phyloP scores from a whole-genome alignment of 2,888 invertebrate species.

The Latrodectus hesperus region DNA sequence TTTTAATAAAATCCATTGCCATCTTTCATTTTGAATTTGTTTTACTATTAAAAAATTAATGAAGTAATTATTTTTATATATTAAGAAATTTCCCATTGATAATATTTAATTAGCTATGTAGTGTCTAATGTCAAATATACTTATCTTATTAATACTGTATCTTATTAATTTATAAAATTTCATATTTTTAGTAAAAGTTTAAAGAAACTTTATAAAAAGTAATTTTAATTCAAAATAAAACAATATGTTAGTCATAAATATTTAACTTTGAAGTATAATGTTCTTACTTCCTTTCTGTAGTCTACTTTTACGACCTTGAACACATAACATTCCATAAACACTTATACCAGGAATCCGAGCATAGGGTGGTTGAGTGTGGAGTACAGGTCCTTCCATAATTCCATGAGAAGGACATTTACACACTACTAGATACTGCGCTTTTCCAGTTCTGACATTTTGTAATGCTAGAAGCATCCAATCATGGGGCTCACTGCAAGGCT shows the following conservation, averaged over 20 bases:
- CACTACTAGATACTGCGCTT: conserved; percentile 93
- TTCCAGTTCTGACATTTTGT: conserved; percentile 93
- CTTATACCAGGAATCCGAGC: conserved; percentile 94
- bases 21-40: too few species aligned
- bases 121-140: too few species aligned
- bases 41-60: too few species aligned
- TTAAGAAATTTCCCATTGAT: too few species aligned
- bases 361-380: conserved; percentile 93
- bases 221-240: too few species aligned
- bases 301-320: conserved; percentile 68
- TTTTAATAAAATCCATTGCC: neutral
- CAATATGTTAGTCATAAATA: neutral
- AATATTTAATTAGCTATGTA: neutral
- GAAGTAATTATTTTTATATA: too few species aligned
- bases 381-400: conserved; percentile 93
- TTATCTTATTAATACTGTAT: too few species aligned
- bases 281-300: conserved; percentile 60
- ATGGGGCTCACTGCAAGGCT: conserved; percentile 88
- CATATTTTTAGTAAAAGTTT: too few species aligned
- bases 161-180: too few species aligned
- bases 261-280: neutral
- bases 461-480: conserved; percentile 94
- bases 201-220: too few species aligned
- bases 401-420: conserved; percentile 91
- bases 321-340: conserved; percentile 95